Evolutionary conservation across 37 sponge, comb jelly and placozoan genomes (phyloP).

Genomic region (Oscarella lobularis): DNA sequence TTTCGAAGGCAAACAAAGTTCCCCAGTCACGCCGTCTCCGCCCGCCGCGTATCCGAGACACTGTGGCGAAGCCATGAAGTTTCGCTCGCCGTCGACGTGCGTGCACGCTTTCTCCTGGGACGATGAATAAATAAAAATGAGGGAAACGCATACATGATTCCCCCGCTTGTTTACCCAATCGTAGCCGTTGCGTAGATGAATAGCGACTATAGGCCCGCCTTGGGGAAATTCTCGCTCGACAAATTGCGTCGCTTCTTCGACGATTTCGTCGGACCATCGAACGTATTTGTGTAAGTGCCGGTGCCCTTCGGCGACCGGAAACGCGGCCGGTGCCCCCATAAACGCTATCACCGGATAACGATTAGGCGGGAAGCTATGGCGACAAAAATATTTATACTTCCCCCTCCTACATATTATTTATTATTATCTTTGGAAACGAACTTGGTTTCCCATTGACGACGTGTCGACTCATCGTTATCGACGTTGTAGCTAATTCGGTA

Average conservation of each 20-base stretch:
- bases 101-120: conserved; percentile 41
- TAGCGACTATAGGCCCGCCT: conserved; percentile 24
- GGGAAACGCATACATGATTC: neutral
- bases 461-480: neutral
- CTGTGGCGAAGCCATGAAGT: conserved; percentile 77
- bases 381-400: too few species aligned
- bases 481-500: conserved; percentile 22
- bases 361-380: conserved; percentile 41
- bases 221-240: conserved; percentile 26
- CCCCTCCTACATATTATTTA: too few species aligned
- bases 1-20: conserved; percentile 44
- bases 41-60: conserved; percentile 49
- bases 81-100: conserved; percentile 24
- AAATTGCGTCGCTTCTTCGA: conserved; percentile 18
- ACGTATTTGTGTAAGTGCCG: conserved; percentile 47
- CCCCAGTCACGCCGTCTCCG: conserved; percentile 23
- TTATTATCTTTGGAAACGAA: conserved; percentile 13
- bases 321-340: conserved; percentile 69
- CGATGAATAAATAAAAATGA: neutral
- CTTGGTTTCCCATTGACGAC: conserved; percentile 32
- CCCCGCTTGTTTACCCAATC: conserved; percentile 50
- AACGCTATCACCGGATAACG: conserved; percentile 62
- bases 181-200: conserved; percentile 63
- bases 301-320: conserved; percentile 38
- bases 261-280: conserved; percentile 41